These are phyloP conservation scores for Euphonia xanthogaster DNA, from an alignment of 2,797 vertebrate species.

Conservation along the genomic window DNA sequence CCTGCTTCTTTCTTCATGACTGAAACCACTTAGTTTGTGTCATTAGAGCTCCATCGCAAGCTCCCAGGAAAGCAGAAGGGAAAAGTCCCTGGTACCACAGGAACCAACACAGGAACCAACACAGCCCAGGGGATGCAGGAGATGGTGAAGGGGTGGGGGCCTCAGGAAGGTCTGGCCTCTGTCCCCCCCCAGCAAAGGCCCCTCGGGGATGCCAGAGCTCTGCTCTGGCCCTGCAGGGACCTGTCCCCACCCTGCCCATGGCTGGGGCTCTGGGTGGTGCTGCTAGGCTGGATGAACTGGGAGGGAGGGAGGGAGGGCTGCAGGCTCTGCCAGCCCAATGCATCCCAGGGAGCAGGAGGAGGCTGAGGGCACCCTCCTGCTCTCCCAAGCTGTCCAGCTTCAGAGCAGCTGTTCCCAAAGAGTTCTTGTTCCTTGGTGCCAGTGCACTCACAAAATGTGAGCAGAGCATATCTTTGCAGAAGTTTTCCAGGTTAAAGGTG, in stretches of 20 bases:
- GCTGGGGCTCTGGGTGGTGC: rapidly evolving
- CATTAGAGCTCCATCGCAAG: not conserved
- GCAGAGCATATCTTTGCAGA: not conserved
- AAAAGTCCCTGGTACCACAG: not conserved
- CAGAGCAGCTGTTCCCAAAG: not conserved
- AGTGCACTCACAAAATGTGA: not conserved
- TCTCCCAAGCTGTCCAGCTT: rapidly evolving
- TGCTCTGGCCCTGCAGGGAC: not conserved
- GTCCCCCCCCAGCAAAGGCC: not conserved
- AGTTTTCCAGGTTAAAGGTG: not conserved
- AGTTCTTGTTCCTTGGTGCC: not conserved
- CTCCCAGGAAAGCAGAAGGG: not conserved
- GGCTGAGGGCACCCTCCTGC: not conserved
- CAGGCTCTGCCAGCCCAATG: not conserved
- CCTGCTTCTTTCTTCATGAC: not conserved
- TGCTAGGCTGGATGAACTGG: rapidly evolving
- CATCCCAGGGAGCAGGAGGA: not conserved
- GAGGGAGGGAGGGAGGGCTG: no score
- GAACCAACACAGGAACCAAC: rapidly evolving
- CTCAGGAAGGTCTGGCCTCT: not conserved
- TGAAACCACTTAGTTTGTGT: not conserved
- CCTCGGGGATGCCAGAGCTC: rapidly evolving
- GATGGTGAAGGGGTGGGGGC: rapidly evolving
- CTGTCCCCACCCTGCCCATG: rapidly evolving
- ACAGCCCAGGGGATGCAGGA: not conserved